These are phyloP conservation scores for Villa cingulata DNA, from an alignment of 2,888 invertebrate genomes.

Conservation along the genomic window DNA sequence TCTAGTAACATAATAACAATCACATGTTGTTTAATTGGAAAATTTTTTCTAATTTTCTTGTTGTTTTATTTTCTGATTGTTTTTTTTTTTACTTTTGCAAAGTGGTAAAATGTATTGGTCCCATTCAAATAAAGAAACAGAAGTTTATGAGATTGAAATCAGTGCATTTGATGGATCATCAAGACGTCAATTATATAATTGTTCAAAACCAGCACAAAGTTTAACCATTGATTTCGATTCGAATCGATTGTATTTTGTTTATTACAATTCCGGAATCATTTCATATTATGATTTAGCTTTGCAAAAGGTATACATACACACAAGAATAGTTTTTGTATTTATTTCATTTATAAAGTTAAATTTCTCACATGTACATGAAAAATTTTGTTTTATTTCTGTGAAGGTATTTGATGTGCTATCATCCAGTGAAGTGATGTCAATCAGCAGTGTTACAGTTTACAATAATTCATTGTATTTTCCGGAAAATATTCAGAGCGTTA, in stretches of 20 bases:
- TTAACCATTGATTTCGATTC: conserved; percentile 46
- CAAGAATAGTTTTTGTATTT: not conserved
- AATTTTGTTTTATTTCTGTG: not conserved
- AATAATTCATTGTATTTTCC: conserved; percentile 52
- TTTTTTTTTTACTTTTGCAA: conserved; percentile 8
- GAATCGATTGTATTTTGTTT: conserved; percentile 60
- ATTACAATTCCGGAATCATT: conserved; percentile 41
- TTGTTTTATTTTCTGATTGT: too few species aligned
- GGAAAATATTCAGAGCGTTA: conserved; percentile 46
- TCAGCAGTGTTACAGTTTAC: conserved; percentile 52
- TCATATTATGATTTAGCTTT: conserved; percentile 45
- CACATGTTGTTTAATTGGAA: not conserved
- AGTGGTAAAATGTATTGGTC: conserved; percentile 47
- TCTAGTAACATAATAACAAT: too few species aligned
- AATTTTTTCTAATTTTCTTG: not conserved
- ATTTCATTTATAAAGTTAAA: not conserved
- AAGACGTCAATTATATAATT: conserved; percentile 26
- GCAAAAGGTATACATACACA: conserved; percentile 21
- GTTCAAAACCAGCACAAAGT: conserved; percentile 37
- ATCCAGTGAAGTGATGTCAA: conserved; percentile 28
- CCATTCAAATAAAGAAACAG: conserved; percentile 34
- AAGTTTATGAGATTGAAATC: conserved; percentile 40
- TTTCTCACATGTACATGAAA: not conserved
- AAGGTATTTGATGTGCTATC: conserved; percentile 22
- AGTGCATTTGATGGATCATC: conserved; percentile 53